Evolutionary conservation across 2,888 invertebrate genomes (phyloP).

Genomic region (Anoplius nigerrimus): DNA sequence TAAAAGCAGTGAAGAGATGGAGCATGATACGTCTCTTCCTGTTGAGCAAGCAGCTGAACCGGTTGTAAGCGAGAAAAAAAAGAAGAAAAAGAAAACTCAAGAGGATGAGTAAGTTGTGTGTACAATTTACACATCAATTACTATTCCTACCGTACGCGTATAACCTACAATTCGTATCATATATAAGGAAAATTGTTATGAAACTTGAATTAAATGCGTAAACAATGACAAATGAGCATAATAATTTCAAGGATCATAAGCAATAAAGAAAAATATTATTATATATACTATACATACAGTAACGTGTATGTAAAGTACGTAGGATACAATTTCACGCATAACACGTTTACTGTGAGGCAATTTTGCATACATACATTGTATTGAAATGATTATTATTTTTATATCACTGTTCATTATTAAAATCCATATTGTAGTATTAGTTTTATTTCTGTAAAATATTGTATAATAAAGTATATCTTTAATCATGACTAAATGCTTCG

Average conservation of each 20-base stretch:
- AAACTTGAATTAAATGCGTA: too few species aligned
- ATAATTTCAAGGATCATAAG: too few species aligned
- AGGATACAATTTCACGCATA: neutral
- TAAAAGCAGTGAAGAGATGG: slow-evolving; percentile 67
- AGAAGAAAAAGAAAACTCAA: slow-evolving; percentile 61
- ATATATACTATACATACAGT: too few species aligned
- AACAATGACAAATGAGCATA: too few species aligned
- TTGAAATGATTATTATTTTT: neutral
- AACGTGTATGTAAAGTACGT: too few species aligned
- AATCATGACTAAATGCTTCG: slow-evolving; percentile 1
- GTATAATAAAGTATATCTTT: slow-evolving; percentile 7
- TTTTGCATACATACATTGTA: neutral
- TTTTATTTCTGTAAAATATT: slow-evolving; percentile 16
- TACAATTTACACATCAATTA: neutral
- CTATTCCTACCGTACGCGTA: too few species aligned
- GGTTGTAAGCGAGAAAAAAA: slow-evolving; percentile 51
- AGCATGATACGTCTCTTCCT: slow-evolving; percentile 24
- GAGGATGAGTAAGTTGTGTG: slow-evolving; percentile 32
- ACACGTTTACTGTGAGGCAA: neutral
- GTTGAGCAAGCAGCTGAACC: slow-evolving; percentile 33
- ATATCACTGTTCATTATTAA: too few species aligned
- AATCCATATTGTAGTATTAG: too few species aligned
- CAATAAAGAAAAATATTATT: too few species aligned
- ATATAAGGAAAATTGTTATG: neutral
- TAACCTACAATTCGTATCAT: too few species aligned